A percentile compares a stretch with the other conserved stretches of the same genome.
phyloP scores from a whole-genome alignment of 2,797 vertebrate species.

The Enteromius mattozi region DNA sequence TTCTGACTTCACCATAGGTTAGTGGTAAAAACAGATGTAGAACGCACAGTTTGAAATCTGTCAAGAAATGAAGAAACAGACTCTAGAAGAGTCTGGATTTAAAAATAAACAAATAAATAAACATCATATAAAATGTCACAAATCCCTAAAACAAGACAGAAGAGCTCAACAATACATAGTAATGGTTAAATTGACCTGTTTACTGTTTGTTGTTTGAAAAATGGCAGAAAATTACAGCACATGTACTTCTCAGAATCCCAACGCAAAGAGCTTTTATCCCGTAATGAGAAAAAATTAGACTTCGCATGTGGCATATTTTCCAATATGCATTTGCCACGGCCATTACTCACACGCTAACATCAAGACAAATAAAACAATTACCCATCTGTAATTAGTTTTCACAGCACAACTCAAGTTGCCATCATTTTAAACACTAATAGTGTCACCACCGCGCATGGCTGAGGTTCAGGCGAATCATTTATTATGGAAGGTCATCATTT shows the following conservation, averaged over 20 bases:
- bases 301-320: slow-evolving; percentile 54
- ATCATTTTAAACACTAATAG: slow-evolving; percentile 54
- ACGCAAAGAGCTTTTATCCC: slow-evolving; percentile 40
- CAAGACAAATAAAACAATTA: slow-evolving; percentile 64
- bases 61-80: background rate
- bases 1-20: slow-evolving; percentile 19
- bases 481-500: slow-evolving; percentile 53
- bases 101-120: background rate
- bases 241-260: slow-evolving; percentile 39
- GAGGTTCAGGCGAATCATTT: slow-evolving; percentile 55
- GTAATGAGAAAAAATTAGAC: slow-evolving; percentile 60
- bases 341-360: slow-evolving; percentile 56
- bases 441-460: slow-evolving; percentile 37
- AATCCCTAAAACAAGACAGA: background rate
- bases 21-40: slow-evolving; percentile 35
- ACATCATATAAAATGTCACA: background rate
- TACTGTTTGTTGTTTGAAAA: slow-evolving; percentile 44
- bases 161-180: background rate
- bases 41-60: background rate
- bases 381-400: slow-evolving; percentile 62
- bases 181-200: slow-evolving; percentile 41
- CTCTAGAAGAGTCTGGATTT: background rate
- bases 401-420: slow-evolving; percentile 50
- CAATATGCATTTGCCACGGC: slow-evolving; percentile 53
- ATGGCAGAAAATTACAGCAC: slow-evolving; percentile 37